These are phyloP conservation scores for Vireo altiloquus DNA, from an alignment of 2,113 vertebrate genomes.

Conservation along the genomic window DNA sequence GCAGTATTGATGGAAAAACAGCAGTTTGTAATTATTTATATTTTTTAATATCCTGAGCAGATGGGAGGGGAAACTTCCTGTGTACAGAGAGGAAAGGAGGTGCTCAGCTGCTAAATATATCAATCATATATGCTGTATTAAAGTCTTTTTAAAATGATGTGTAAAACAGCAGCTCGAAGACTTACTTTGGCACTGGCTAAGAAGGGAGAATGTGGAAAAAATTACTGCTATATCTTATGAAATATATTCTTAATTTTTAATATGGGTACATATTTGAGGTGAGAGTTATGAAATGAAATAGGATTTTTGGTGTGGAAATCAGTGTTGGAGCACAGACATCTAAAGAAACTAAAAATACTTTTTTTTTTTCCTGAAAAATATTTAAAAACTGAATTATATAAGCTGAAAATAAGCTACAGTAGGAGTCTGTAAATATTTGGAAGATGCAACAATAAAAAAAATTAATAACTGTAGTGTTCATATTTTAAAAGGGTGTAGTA, in stretches of 20 bases:
- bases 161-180: not conserved
- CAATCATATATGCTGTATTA: not conserved
- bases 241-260: not conserved
- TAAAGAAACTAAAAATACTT: not conserved
- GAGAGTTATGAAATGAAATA: not conserved
- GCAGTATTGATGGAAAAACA: not conserved
- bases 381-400: not conserved
- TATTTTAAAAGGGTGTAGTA: not conserved
- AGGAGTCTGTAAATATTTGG: not conserved
- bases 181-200: not conserved
- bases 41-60: slow-evolving; percentile 38
- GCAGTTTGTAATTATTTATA: not conserved
- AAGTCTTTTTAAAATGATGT: not conserved
- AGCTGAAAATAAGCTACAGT: not conserved
- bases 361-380: not conserved
- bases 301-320: not conserved
- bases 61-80: slow-evolving; percentile 54
- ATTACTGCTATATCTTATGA: not conserved
- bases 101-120: slow-evolving; percentile 33
- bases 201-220: not conserved
- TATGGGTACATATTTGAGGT: not conserved
- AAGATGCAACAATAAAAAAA: not conserved
- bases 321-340: not conserved
- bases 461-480: not conserved
- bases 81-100: slow-evolving; percentile 39